Evolutionary conservation across 2,888 invertebrate species (phyloP).

Genomic region (Hirudinaria manillensis): DNA sequence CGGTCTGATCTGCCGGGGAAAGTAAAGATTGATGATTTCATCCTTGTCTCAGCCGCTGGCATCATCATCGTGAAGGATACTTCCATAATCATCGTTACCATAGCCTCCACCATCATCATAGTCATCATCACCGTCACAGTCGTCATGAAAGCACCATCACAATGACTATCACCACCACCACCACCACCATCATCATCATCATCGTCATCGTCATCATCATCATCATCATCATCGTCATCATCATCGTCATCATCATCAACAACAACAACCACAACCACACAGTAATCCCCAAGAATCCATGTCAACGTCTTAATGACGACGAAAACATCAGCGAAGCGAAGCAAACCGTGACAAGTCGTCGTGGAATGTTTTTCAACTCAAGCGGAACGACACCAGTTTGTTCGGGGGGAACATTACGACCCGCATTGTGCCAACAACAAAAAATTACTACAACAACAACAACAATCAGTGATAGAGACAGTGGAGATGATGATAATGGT

Average conservation of each 20-base stretch:
- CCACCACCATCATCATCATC: slow-evolving; percentile 21
- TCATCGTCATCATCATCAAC: slow-evolving; percentile 24
- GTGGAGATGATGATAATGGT: slow-evolving; percentile 24
- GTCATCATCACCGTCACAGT: slow-evolving; percentile 19
- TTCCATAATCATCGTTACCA: slow-evolving; percentile 17
- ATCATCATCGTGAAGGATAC: neutral
- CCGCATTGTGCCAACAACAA: too few species aligned
- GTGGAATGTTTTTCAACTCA: too few species aligned
- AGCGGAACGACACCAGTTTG: too few species aligned
- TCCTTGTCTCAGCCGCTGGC: neutral
- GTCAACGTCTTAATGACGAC: too few species aligned
- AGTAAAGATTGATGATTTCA: neutral
- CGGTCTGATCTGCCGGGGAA: too few species aligned
- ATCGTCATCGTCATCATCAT: slow-evolving; percentile 26
- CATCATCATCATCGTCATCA: slow-evolving; percentile 25
- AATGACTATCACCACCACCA: slow-evolving; percentile 22
- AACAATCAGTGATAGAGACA: too few species aligned
- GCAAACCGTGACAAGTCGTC: too few species aligned
- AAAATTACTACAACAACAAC: too few species aligned
- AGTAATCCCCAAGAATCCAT: slow-evolving; percentile 13
- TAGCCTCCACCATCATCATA: slow-evolving; percentile 11
- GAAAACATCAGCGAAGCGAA: too few species aligned
- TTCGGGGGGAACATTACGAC: too few species aligned
- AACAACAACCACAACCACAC: slow-evolving; percentile 17
- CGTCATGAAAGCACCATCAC: slow-evolving; percentile 6